Conservation (phyloP, 2,113 vertebrate species). For the Hippocampus zosterae region DNA sequence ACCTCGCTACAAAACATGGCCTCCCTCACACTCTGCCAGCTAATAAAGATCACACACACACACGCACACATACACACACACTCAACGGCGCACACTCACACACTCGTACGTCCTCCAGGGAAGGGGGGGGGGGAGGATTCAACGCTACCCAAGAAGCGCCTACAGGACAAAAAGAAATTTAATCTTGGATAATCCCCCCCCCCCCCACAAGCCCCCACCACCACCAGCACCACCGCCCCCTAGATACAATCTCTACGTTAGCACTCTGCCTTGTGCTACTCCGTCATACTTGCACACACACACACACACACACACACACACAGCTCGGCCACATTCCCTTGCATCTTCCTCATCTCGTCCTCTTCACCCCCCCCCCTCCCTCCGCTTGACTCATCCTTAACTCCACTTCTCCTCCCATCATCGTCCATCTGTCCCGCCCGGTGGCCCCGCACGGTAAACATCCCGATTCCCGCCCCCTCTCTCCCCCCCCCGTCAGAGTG, state of each 20-base stretch:
- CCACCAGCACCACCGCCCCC: conserved; percentile 10
- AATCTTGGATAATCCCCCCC: conserved; percentile 68
- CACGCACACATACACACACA: conserved; percentile 23
- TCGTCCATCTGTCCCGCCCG: conserved; percentile 27
- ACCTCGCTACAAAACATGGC: conserved; percentile 41
- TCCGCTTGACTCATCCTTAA: background rate
- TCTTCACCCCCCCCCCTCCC: background rate
- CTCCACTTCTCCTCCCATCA: conserved; percentile 8
- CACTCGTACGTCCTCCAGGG: conserved; percentile 39
- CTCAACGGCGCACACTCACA: conserved; percentile 1
- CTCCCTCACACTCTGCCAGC: conserved; percentile 41
- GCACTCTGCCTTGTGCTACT: conserved; percentile 54
- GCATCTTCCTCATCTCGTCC: conserved; percentile 18
- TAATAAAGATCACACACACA: conserved; percentile 42
- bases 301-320: no score
- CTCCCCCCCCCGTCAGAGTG: conserved; percentile 37
- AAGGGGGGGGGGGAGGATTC: conserved; percentile 60
- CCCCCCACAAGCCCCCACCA: no score
- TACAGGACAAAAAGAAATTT: conserved; percentile 71
- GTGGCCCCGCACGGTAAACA: conserved; percentile 41
- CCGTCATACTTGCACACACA: conserved; percentile 63
- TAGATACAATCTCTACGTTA: conserved; percentile 67
- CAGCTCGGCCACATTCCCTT: conserved; percentile 52
- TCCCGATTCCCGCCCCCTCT: conserved; percentile 48
- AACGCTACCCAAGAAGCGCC: conserved; percentile 65